Conservation (phyloP, 2,113 vertebrate genomes). For the Syrrhaptes paradoxus region DNA sequence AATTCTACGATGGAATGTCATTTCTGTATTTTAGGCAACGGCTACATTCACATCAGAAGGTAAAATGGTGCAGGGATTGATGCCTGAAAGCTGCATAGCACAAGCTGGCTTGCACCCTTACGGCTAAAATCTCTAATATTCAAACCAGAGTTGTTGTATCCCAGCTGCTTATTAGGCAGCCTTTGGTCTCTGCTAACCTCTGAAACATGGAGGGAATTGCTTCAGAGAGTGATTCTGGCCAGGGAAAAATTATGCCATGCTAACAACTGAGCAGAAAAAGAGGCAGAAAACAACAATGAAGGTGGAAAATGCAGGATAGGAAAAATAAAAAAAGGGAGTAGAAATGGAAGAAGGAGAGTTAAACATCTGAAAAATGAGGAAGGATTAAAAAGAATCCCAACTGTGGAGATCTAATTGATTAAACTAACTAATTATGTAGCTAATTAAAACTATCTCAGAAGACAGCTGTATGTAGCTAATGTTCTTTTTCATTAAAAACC, state of each 20-base stretch:
- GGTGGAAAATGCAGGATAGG: neutral
- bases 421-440: neutral
- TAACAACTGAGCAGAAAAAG: neutral
- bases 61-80: neutral
- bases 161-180: neutral
- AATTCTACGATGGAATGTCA: neutral
- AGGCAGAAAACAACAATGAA: neutral
- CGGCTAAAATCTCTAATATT: neutral
- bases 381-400: neutral
- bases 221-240: neutral
- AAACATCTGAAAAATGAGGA: neutral
- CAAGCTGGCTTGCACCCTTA: neutral
- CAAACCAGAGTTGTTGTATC: neutral
- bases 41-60: rapidly evolving
- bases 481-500: neutral
- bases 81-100: neutral
- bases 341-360: neutral
- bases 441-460: neutral
- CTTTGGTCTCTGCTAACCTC: neutral
- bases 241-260: neutral
- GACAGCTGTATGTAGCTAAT: neutral
- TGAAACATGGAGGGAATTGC: neutral
- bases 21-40: neutral
- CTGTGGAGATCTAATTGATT: neutral
- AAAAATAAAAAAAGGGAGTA: neutral